A percentile compares a stretch with the other conserved stretches of the same genome.
Evolutionary conservation across 2,113 vertebrate species (phyloP).

Genomic region (Phylloscopus trochilus): DNA sequence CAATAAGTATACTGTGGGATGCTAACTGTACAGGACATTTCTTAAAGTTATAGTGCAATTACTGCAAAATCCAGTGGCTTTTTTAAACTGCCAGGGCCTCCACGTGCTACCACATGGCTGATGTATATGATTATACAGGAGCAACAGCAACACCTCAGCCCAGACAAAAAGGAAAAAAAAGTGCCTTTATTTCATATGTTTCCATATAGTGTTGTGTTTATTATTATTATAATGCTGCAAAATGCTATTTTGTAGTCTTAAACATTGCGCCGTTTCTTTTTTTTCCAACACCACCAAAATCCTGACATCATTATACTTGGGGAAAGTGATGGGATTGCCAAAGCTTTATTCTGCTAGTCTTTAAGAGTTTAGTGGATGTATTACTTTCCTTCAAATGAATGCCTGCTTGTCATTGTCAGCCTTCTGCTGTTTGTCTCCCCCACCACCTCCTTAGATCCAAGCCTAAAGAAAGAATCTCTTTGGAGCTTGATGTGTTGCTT

Average conservation of each 20-base stretch:
- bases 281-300: neutral
- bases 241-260: neutral
- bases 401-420: neutral
- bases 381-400: neutral
- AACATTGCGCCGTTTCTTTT: neutral
- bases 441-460: neutral
- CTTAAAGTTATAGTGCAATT: neutral
- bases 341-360: neutral
- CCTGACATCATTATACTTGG: neutral
- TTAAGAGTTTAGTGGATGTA: neutral
- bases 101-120: neutral
- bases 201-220: neutral
- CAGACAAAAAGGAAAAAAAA: neutral
- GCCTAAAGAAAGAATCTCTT: neutral
- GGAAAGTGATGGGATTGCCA: neutral
- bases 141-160: neutral
- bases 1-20: neutral
- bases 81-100: neutral
- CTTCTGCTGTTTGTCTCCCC: neutral
- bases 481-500: neutral
- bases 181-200: neutral
- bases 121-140: neutral
- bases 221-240: neutral
- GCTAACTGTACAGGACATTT: neutral
- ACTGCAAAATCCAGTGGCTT: neutral